Base-by-base conservation (phyloP, 2,113 vertebrate genomes). In the Oophaga pumilio region DNA sequence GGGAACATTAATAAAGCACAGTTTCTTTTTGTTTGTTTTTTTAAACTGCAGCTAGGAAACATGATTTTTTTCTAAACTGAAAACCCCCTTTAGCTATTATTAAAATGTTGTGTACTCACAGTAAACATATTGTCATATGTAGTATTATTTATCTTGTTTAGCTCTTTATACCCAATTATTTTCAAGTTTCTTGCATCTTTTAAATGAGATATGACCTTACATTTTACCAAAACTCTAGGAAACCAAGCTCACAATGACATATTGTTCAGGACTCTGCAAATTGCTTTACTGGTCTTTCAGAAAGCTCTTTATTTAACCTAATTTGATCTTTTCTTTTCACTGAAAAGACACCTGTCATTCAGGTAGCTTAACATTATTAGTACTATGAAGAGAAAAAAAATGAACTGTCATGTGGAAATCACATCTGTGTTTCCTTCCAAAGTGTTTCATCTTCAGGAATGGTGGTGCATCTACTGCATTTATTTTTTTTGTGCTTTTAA, bases 221-320 rank as follows among this genome's bases (percentile, higher is more conserved):
- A 50, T 82, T 74, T 78, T 57, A 81, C 50, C 68, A 82, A 69
- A 80, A 33, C 43, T 53, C 85, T 87, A 56, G 33, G 43, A 60
- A 59, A 24, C 66, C 60, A 71, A 15, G 22, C 43, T 49, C 50
- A 6, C 2, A 82, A 68, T 87, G 24, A 74, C 52, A 87, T 12
- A 80, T 62, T 80, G 53, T 60, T 87, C 59, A 82, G 53, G 74
- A 82, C 53, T 28, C 78, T 82, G 68, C 53, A 87, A 82, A 76
- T 74, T 82, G 78, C 66, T 62, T 57, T 52, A 59, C 64, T 87
- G 86, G n/a, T 66, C 81, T 81, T 87, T 87, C 77, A 73, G 77
- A 87, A 50, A 62, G 60, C 33, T 81, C 74, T 82, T 87, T 87
- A 82, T 82, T 87, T 82, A 62, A 80, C 73, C 60, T 81, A 74